These are phyloP conservation scores for Acrobasis repandana DNA, from an alignment of 2,888 invertebrate genomes.

Conservation along the genomic window DNA sequence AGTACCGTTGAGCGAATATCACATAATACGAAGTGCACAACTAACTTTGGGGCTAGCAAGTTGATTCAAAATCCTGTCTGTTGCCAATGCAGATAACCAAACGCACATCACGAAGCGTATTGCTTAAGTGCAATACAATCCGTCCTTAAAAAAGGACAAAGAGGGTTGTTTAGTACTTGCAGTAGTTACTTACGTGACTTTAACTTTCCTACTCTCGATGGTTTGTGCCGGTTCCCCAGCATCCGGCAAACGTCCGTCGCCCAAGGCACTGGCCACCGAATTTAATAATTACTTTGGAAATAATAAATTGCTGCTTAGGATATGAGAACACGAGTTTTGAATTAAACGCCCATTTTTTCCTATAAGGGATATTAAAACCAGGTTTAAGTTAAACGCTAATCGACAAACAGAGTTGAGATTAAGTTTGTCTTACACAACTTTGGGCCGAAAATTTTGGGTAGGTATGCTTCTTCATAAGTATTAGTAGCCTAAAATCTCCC, in stretches of 20 bases:
- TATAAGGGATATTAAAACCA: background rate
- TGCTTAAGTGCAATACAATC: too few relatives aligned
- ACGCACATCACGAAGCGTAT: too few relatives aligned
- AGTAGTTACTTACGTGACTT: background rate
- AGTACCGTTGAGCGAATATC: too few relatives aligned
- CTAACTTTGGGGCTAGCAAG: too few relatives aligned
- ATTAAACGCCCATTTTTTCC: background rate
- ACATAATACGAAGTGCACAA: too few relatives aligned
- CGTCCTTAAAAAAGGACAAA: too few relatives aligned
- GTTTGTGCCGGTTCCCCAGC: slow-evolving; percentile 34
- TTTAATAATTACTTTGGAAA: slow-evolving; percentile 20
- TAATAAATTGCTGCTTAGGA: slow-evolving; percentile 16
- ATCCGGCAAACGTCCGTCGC: slow-evolving; percentile 52
- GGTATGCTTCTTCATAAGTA: too few relatives aligned
- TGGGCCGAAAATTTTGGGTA: background rate
- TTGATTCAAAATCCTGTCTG: too few relatives aligned
- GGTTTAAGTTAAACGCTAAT: background rate
- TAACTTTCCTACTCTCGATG: background rate
- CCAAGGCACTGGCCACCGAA: slow-evolving; percentile 33
- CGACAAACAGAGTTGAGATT: background rate
- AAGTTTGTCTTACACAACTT: background rate
- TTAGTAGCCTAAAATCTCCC: too few relatives aligned
- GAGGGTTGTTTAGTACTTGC: too few relatives aligned
- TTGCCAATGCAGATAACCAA: too few relatives aligned
- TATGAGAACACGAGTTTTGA: slow-evolving; percentile 10